Evolutionary conservation across 2,888 invertebrate genomes (phyloP).

Genomic region (Cantharis flavilabris): DNA sequence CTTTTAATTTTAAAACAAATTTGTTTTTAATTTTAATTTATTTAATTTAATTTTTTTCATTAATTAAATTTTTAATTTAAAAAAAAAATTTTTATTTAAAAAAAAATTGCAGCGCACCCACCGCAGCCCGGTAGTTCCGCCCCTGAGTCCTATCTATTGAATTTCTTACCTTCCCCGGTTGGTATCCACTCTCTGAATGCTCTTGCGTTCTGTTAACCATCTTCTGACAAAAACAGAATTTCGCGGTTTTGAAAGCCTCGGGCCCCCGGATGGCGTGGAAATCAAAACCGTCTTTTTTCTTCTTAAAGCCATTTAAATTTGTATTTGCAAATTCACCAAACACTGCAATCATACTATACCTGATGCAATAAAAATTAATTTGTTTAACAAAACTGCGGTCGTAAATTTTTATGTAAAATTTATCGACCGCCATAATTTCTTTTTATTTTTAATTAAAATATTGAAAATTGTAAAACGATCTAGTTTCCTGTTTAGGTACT

Average conservation of each 20-base stretch:
- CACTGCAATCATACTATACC: not conserved
- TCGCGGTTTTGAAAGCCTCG: not conserved
- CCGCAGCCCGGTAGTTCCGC: too few species aligned
- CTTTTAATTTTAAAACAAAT: too few species aligned
- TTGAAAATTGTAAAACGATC: not conserved
- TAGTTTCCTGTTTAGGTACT: not conserved
- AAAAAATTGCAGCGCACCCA: too few species aligned
- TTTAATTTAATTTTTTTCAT: too few species aligned
- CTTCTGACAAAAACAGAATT: not conserved
- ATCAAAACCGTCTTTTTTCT: not conserved
- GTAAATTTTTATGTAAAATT: not conserved
- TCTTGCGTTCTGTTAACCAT: not conserved
- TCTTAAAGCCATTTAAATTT: not conserved
- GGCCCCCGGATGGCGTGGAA: not conserved
- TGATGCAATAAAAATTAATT: not conserved
- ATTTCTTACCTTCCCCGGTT: not conserved
- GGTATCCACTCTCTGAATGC: not conserved
- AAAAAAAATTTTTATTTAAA: too few species aligned
- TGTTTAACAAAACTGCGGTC: not conserved
- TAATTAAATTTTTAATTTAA: too few species aligned
- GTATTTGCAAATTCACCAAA: not conserved
- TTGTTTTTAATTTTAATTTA: too few species aligned
- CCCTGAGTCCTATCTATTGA: too few species aligned
- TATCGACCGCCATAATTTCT: not conserved
- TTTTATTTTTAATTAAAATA: not conserved